Base-by-base conservation (phyloP, 2,113 vertebrate genomes). In the Hepsetus odoe region DNA sequence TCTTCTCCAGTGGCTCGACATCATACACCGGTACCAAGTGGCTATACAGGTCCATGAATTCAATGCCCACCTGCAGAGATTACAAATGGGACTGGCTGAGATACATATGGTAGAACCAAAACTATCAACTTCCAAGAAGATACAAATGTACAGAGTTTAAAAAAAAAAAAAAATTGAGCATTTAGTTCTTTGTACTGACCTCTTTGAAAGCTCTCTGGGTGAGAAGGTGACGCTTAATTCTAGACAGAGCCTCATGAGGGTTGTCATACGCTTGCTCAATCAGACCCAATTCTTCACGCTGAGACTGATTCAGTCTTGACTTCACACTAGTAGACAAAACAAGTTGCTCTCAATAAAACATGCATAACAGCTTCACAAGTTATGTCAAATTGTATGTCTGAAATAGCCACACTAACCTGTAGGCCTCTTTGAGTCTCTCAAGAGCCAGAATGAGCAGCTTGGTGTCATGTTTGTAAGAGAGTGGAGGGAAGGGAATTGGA, bases 151-250 rank as follows among this genome's bases (percentile, higher is more conserved):
- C n/a, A n/a, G n/a, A n/a, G n/a, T n/a, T n/a, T n/a, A n/a, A n/a
- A n/a, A n/a, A n/a, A n/a, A n/a, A n/a, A 12, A 7, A 20, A 11
- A 7, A 30, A 55, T n/a, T 7, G 24, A 11, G 30, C 11, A 11
- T n/a, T 1, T 40, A 49, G 9, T 13, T 20, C 14, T 22, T n/a
- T 22, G 1, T 13, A 2, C 86, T 89, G 75, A 98, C 98, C 93
- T 99, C 98, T 85, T 99, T 99, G 90, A 99, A 99, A 42, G 98
- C 98, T 95, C 98, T 95, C 92, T 99, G 98, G 24, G 98, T 99
- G 83, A 99, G 94, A 69, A 99, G 91, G 86, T 99, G 98, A 94
- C 98, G 97, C 67, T 99, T 99, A 91, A 99, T 99, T 85, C 98
- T 97, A 81, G 98, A 99, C 87, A 99, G 82, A 20, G 98, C 98